Conservation (phyloP, 53 echinoderm and acorn worm genomes). For the Crossaster papposus region DNA sequence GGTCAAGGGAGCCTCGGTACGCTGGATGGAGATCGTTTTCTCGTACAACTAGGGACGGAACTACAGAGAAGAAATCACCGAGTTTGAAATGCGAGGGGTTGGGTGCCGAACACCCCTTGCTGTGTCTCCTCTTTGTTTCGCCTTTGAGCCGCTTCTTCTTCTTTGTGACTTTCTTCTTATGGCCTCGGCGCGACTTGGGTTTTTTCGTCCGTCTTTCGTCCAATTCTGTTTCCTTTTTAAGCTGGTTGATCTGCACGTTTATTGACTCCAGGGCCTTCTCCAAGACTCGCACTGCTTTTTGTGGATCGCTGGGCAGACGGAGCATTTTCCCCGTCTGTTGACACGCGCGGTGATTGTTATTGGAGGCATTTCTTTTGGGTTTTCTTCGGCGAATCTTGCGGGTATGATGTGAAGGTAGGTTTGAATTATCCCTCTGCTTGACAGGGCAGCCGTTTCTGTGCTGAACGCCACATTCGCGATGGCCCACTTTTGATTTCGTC, state of each 20-base stretch:
- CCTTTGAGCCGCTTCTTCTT: conserved; percentile 16
- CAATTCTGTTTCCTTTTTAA: conserved; percentile 17
- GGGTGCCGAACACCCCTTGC: background rate
- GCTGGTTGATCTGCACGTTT: conserved; percentile 49
- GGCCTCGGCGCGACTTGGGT: conserved; percentile 25
- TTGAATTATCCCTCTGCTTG: background rate
- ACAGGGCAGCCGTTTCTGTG: background rate
- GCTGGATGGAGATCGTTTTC: conserved; percentile 83
- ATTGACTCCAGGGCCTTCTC: conserved; percentile 53
- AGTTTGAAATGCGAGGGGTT: conserved; percentile 60
- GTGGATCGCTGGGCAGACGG: conserved; percentile 43
- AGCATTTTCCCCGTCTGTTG: conserved; percentile 26
- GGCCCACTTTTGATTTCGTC: conserved; percentile 6
- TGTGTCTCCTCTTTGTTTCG: background rate
- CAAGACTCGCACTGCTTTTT: conserved; percentile 41
- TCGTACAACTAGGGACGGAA: conserved; percentile 74
- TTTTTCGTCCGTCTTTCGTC: conserved; percentile 18
- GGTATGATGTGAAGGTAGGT: background rate
- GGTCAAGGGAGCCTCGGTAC: conserved; percentile 67
- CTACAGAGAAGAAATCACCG: conserved; percentile 60
- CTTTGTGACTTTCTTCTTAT: background rate
- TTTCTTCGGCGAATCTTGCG: conserved; percentile 18
- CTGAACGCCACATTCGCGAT: background rate
- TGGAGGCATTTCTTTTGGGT: background rate
- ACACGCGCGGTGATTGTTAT: background rate